Evolutionary conservation across 2,797 vertebrate species (phyloP).

Genomic region (Fratercula arctica): DNA sequence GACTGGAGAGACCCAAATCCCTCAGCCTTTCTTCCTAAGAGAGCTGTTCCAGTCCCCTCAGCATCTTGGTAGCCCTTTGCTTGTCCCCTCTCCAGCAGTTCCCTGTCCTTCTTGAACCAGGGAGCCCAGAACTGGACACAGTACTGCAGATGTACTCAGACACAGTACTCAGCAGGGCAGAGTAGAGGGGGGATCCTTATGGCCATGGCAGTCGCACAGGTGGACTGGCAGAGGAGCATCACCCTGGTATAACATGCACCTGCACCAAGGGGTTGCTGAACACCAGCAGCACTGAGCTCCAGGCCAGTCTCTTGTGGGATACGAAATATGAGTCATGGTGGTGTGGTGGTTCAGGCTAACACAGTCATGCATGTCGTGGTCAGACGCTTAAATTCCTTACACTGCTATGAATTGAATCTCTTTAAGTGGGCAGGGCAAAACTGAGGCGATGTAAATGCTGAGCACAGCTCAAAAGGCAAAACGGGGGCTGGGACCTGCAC

Average conservation of each 20-base stretch:
- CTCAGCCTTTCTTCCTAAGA: too few species aligned
- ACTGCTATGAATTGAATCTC: background rate
- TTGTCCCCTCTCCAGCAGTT: too few species aligned
- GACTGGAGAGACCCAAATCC: too few species aligned
- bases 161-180: too few species aligned
- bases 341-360: background rate
- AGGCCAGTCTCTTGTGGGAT: accelerated
- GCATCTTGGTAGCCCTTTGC: too few species aligned
- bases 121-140: too few species aligned
- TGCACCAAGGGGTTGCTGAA: background rate
- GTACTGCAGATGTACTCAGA: too few species aligned
- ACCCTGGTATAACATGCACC: background rate
- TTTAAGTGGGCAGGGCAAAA: background rate
- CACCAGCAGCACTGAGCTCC: background rate
- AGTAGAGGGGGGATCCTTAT: too few species aligned
- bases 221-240: background rate
- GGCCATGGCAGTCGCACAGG: background rate
- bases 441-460: background rate
- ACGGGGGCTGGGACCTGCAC: background rate
- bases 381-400: background rate
- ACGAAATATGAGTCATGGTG: background rate
- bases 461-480: background rate
- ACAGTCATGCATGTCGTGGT: background rate
- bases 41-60: too few species aligned
- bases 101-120: too few species aligned